phyloP scores from a whole-genome alignment of 2,888 invertebrate species.

The Hipparchia sbordonii region DNA sequence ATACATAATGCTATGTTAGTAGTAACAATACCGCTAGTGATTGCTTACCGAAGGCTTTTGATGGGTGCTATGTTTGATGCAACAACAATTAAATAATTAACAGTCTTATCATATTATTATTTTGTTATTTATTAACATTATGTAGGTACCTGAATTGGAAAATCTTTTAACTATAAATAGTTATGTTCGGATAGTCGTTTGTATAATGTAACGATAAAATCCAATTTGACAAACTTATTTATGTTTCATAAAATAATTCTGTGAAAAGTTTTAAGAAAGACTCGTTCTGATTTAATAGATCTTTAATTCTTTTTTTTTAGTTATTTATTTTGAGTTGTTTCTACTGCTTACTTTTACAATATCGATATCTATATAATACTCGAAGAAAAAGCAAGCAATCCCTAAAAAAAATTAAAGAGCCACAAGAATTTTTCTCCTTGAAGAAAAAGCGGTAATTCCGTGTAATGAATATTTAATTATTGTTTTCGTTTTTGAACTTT shows the following conservation, averaged over 20 bases:
- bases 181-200: no score
- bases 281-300: no score
- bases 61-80: neutral
- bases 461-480: slow-evolving; percentile 77
- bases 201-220: no score
- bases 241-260: no score
- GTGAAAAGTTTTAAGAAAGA: no score
- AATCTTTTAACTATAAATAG: no score
- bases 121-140: no score
- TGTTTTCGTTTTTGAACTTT: slow-evolving; percentile 62
- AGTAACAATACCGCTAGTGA: neutral
- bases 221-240: no score
- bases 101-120: no score
- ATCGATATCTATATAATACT: slow-evolving; percentile 29
- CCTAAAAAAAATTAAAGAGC: slow-evolving; percentile 47
- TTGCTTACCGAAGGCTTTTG: neutral
- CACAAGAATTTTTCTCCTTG: slow-evolving; percentile 51
- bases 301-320: no score
- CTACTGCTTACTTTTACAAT: neutral
- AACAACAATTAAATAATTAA: neutral
- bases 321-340: no score
- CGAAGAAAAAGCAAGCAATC: slow-evolving; percentile 2
- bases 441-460: slow-evolving; percentile 66
- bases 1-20: neutral
- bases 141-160: no score